Evolutionary conservation across 2,113 vertebrate species (phyloP), one percentile per base, ranked within the genome.

Genomic region (Nettapus auritus): DNA sequence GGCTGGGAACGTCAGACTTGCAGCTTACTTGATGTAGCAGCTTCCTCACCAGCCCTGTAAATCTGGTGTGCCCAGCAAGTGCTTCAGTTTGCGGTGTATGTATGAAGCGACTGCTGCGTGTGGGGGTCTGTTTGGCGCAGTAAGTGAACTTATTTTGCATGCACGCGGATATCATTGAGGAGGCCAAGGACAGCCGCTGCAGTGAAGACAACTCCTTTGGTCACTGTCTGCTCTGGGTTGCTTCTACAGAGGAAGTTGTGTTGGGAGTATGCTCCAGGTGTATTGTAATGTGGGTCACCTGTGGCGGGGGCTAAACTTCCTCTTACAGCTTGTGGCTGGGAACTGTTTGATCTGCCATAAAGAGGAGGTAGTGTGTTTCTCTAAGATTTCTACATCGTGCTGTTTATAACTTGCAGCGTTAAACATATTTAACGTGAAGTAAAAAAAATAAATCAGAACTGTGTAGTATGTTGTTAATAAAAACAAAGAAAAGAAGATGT

Each of bases 91-190:
- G 86, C 68, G 26, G 48, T 0, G 44, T 29, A 33, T 14, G 7
- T 40, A 38, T 36, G 22, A 74, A 46, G 71, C 4, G 1, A 2
- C 67, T 34, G 50, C 93, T 44, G 48, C 5, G 22, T 3, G 2
- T 3, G 0, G 5, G 11, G 8, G n/a, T 63, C 38, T 50, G 29
- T 31, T 63, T 1, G 4, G 55, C 44, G 9, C 23, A 2, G 11
- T 8, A 21, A 69, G 25, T 33, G 4, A 42, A 2, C 10, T 44
- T 57, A 11, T 8, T 40, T 42, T 31, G 38, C 59, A 5, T 1
- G 1, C 33, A 26, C 5, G 1, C 40, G 5, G 8, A 44, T 62
- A 3, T 48, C 6, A 6, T 17, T 0, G 1, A 16, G 36, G 31
- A 75, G 57, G 31, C 44, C 15, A 40, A 46, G 31, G 50, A 7